Base-by-base conservation (phyloP, 2,113 vertebrate species). In the Eublepharis macularius region DNA sequence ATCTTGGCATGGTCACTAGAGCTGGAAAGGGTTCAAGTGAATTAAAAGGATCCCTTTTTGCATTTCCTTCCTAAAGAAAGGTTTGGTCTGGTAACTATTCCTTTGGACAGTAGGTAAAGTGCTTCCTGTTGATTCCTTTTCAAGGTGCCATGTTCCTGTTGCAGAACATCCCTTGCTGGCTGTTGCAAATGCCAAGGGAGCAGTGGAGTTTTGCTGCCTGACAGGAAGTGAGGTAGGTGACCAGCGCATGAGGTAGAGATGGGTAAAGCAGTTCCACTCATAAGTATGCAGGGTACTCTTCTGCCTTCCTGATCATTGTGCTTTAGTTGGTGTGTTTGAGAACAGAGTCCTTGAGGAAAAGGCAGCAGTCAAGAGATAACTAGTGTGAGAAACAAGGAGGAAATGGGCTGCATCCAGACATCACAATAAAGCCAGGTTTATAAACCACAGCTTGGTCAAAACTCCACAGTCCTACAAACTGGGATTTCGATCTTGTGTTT, bases 91-190 rank as follows among this genome's bases (percentile, higher is more conserved):
- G 45, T 21, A 11, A 29, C 72, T 16, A 34, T 29, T 16, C 34
- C 5, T 2, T 70, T 49, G 29, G 12, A 1, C 1, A 19, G 74
- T 29, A 1, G 0, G 4, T 76, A 8, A 39, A 19, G 41, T 9
- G 2, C 32, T 79, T 32, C 36, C 86, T 76, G 34, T 88, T 66
- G 85, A 10, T 39, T 57, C 26, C 47, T 88, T 51, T 93, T 79
- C 29, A 49, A 99, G 99, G 99, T 99, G 98, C 91, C 98, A 98
- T 0, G 1, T 98, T 57, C 97, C 95, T 0, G 84, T 99, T 79
- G 96, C 95, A 0, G 97, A 95, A 43, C 92, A 86, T 57, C 95
- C 97, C 3, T 80, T 98, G 85, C 90, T 98, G 90, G 98, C 97
- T 24, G 90, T 98, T 57, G 98, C 97, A 8, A 95, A 96, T 72